Conservation (phyloP, 2,113 vertebrate species). For the Serinus canaria region DNA sequence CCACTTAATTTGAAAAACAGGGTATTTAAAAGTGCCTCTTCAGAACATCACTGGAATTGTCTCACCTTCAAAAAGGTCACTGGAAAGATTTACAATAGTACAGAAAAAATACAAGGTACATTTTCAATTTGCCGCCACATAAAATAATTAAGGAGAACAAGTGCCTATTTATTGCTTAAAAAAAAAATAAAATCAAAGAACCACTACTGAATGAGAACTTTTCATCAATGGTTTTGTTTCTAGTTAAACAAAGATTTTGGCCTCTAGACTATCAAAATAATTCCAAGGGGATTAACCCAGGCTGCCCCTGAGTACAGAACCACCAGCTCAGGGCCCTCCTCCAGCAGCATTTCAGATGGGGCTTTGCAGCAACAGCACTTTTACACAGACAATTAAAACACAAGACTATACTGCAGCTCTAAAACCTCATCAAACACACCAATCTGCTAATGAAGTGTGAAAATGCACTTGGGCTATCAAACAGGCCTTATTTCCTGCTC, state of each 20-base stretch:
- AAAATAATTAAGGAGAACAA: neutral
- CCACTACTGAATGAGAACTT: neutral
- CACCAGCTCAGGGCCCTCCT: neutral
- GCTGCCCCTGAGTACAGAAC: neutral
- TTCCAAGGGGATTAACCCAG: neutral
- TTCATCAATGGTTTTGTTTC: neutral
- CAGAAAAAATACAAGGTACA: neutral
- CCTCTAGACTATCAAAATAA: neutral
- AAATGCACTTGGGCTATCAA: neutral
- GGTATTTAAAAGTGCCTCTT: neutral
- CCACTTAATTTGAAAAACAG: neutral
- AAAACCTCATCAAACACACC: neutral
- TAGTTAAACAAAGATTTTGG: neutral
- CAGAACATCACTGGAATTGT: neutral
- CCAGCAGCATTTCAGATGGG: neutral
- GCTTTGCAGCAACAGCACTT: neutral
- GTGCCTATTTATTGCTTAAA: neutral
- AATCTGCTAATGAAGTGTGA: neutral
- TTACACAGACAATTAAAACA: neutral
- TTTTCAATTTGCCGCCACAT: neutral
- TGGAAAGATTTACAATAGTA: neutral
- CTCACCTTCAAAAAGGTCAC: neutral
- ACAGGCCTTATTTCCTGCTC: neutral
- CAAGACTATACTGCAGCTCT: neutral
- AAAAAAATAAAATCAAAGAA: neutral